A percentile compares a stretch with the other conserved stretches of the same genome.
Conservation (phyloP, 2,113 vertebrate genomes). For the Xiphophorus couchianus region DNA sequence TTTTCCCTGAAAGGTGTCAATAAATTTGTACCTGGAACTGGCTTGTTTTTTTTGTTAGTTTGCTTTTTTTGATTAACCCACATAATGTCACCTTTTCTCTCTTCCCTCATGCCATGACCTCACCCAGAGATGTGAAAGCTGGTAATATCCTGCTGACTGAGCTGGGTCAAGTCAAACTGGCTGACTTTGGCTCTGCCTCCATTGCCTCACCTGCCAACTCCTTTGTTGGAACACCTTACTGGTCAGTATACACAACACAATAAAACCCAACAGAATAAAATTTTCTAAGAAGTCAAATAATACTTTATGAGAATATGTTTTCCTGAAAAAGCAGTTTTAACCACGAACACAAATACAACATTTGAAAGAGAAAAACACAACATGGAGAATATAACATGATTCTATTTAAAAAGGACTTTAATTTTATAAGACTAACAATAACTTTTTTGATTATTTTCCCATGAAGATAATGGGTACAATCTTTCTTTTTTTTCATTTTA, state of each 20-base stretch:
- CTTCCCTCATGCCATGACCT: background rate
- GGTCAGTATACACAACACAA: slow-evolving; percentile 80
- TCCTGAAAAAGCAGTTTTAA: background rate
- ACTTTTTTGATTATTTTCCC: no score
- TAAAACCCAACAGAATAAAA: background rate
- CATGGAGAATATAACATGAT: no score
- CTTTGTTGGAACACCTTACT: slow-evolving; percentile 98
- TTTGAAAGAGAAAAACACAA: background rate
- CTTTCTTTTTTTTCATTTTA: no score
- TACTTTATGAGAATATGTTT: background rate
- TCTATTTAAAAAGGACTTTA: no score
- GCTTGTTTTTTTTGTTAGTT: background rate
- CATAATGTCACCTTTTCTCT: background rate
- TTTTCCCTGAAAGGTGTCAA: background rate
- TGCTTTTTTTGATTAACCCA: background rate
- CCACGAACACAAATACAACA: background rate
- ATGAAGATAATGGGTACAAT: no score
- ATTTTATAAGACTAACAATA: no score
- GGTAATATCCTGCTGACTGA: slow-evolving; percentile 99
- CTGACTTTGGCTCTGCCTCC: slow-evolving; percentile 99
- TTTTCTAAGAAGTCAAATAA: background rate
- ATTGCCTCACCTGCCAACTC: slow-evolving; percentile 98
- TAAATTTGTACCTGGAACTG: background rate
- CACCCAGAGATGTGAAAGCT: slow-evolving; percentile 96
- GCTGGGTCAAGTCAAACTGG: slow-evolving; percentile 96